Evolutionary conservation across 64 coral and sea anemone genomes (phyloP), one percentile per base, ranked within the genome.

Genomic region (Stichodactyla mertensii): DNA sequence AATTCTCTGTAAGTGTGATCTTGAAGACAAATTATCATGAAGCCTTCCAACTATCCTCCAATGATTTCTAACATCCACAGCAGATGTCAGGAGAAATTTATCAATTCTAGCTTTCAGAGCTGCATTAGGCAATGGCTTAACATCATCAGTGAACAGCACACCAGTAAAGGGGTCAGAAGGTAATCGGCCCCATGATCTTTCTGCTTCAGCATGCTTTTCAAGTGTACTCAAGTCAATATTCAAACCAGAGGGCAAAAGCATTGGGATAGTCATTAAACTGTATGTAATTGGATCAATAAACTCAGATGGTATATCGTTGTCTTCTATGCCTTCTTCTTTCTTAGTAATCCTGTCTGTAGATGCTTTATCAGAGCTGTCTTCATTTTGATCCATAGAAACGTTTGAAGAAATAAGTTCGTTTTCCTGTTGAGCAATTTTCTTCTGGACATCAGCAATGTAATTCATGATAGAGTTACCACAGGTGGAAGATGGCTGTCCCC

Each of bases 201-300:
- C 97, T 15, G 86, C 71, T 55, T 84, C 83, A 58, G 83, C 86
- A 60, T 99, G 97, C 85, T 95, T 99, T 61, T 99, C 97, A 27
- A 99, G 86, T 24, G 97, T 99, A 7, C 55, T 85, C 55, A 84
- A 88, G 31, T 99, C 97, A 55, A 99, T 71, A 85, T 94, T 99
- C 13, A 89, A 85, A 53, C 97, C 97, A 53, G 97, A 99, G 5
- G 97, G 97, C 12, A 99, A 87, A 11, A 99, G 55, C 85, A 99
- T 88, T 1, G 97, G 97, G 52, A 99, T 85, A 62, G 93, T 99
- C 97, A 99, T 99, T 26, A 99, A 80, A 54, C 80, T 85, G 54
- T 88, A 99, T 24, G 97, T 99, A n/a, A 99, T 99, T 13, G 90
- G 93, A 80, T 99, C 97, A 78, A 99, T 90, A 64, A 99, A 99